A percentile compares a stretch with the other conserved stretches of the same genome.
Evolutionary conservation across 2,888 invertebrate species (phyloP).

Genomic region (Lottia scabra): DNA sequence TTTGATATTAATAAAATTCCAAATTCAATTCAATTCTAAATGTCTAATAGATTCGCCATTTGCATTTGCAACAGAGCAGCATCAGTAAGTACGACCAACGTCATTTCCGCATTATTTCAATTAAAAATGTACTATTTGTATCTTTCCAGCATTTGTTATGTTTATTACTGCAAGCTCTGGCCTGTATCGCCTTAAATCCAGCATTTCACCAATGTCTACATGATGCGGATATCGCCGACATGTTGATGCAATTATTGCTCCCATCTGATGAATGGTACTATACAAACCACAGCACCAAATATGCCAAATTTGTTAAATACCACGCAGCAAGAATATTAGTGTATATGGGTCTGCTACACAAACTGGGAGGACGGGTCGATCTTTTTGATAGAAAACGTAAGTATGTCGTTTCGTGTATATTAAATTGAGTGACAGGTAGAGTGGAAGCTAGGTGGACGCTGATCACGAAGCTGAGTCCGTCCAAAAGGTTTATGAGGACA

Average conservation of each 20-base stretch:
- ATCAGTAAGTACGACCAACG: not conserved
- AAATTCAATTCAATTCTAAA: too few relatives aligned
- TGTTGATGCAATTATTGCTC: constrained; percentile 75
- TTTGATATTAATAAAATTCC: too few relatives aligned
- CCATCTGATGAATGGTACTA: constrained; percentile 80
- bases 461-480: too few relatives aligned
- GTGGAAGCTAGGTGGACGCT: too few relatives aligned
- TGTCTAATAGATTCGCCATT: too few relatives aligned
- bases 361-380: constrained; percentile 75
- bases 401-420: constrained; percentile 17
- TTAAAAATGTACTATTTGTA: constrained; percentile 17
- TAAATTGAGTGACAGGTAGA: too few relatives aligned
- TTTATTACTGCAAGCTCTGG: constrained; percentile 75
- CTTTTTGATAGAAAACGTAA: constrained; percentile 74
- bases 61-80: not conserved
- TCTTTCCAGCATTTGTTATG: constrained; percentile 75
- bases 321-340: constrained; percentile 77
- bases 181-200: constrained; percentile 74
- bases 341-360: constrained; percentile 76
- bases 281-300: constrained; percentile 77
- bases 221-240: constrained; percentile 75
- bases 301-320: constrained; percentile 76
- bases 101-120: not conserved
- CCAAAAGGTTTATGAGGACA: too few relatives aligned
- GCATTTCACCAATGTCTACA: constrained; percentile 73